These are phyloP conservation scores for Papilio dardanus DNA, from an alignment of 1,140 invertebrate species.

Conservation along the genomic window DNA sequence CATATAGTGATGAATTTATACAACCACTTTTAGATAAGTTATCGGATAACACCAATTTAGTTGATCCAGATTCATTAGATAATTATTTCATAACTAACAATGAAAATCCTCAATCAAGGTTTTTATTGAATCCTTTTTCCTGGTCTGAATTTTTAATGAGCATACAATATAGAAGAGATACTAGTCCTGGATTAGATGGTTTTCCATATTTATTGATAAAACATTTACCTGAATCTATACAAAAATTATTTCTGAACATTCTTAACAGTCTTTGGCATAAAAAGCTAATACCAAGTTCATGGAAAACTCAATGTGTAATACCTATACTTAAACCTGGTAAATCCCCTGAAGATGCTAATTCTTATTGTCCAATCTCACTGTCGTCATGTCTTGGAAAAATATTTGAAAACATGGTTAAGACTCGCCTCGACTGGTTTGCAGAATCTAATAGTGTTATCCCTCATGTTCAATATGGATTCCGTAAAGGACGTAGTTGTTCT, in stretches of 20 bases:
- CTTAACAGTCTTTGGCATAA: constrained; percentile 42
- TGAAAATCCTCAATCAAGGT: constrained; percentile 1
- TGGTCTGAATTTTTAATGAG: constrained; percentile 27
- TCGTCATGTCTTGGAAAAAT: constrained; percentile 49
- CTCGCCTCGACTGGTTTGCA: constrained; percentile 40
- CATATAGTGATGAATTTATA: constrained; percentile 19
- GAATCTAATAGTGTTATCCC: constrained; percentile 39
- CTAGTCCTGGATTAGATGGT: constrained; percentile 43
- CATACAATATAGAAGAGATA: constrained; percentile 35
- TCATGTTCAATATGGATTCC: constrained; percentile 40
- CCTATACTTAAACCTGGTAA: constrained; percentile 47
- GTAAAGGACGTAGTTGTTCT: constrained; percentile 36
- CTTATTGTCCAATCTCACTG: constrained; percentile 46
- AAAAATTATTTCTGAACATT: constrained; percentile 40
- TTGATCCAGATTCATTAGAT: background rate
- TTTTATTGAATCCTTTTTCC: constrained; percentile 16
- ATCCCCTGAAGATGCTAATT: constrained; percentile 34
- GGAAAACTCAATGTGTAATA: constrained; percentile 50
- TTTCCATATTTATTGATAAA: constrained; percentile 42
- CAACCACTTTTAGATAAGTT: background rate
- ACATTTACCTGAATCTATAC: constrained; percentile 29
- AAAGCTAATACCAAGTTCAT: constrained; percentile 42
- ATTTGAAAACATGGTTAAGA: constrained; percentile 46
- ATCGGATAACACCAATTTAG: constrained; percentile 11
- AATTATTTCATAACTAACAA: background rate